phyloP scores from a whole-genome alignment of 1,140 invertebrate genomes.

The Lepidurus couesii region DNA sequence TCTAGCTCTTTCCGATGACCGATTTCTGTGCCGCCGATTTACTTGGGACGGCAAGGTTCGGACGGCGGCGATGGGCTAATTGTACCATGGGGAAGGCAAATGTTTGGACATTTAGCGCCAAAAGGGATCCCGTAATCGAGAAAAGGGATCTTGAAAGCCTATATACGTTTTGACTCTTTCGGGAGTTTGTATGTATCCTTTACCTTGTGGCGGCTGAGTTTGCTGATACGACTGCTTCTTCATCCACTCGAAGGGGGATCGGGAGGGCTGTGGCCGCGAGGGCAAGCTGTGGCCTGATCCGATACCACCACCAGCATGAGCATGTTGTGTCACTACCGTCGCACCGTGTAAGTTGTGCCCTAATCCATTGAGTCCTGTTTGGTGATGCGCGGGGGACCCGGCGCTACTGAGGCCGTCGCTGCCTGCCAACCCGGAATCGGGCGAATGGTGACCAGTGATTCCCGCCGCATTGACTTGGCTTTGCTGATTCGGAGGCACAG shows the following conservation, averaged over 20 bases:
- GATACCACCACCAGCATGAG: background rate
- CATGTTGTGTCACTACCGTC: constrained; percentile 35
- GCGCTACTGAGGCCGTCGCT: constrained; percentile 40
- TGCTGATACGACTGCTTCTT: constrained; percentile 73
- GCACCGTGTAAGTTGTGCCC: constrained; percentile 35
- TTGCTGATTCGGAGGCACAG: background rate
- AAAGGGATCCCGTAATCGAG: background rate
- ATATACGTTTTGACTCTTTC: constrained; percentile 28
- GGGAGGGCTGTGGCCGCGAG: constrained; percentile 55
- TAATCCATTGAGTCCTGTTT: constrained; percentile 16
- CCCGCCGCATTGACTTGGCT: constrained; percentile 22
- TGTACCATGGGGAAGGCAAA: too few relatives aligned
- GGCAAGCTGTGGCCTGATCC: constrained; percentile 21
- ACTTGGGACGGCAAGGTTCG: too few relatives aligned
- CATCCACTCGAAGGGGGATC: constrained; percentile 83
- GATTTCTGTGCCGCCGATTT: too few relatives aligned
- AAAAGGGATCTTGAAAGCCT: constrained; percentile 26
- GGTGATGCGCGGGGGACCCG: constrained; percentile 38
- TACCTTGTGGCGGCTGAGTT: constrained; percentile 71
- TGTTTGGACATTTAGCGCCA: too few relatives aligned
- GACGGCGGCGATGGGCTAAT: too few relatives aligned
- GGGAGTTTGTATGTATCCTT: constrained; percentile 42
- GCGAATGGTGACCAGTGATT: constrained; percentile 36
- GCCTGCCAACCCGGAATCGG: constrained; percentile 40
- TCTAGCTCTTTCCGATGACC: too few relatives aligned